Evolutionary conservation across 2,888 invertebrate genomes (phyloP), one percentile per base, ranked within the genome.

Genomic region (Ashinkailepas kermadecensis): DNA sequence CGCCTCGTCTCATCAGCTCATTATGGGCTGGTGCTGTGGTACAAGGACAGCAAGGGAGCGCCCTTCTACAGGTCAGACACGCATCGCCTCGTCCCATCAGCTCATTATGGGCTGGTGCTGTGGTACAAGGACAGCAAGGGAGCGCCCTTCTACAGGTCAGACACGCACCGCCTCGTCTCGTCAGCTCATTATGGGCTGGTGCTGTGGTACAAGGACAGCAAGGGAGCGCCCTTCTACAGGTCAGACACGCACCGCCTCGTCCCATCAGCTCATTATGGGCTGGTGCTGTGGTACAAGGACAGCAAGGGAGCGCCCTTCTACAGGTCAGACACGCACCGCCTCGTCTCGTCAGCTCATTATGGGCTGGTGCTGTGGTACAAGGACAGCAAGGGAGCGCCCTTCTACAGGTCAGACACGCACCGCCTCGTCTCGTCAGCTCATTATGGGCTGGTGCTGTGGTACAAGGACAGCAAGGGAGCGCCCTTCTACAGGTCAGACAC

Each of bases 221-320:
- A 85, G 21, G 86, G 86, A 10, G 86, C 86, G 18, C 86, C 86
- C 15, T 85, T 86, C 70, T 86, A 86, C 84, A 86, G 86, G 85
- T 85, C 80, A 81, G 83, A 39, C 39, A 4, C 39, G 39, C 39
- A 39, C 39, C 39, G 39, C 39, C 39, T 39, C 39, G 39, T 39
- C 39, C 4, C 39, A 39, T 39, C 39, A 39, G 39, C 39, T 39
- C 39, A 39, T 39, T 39, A 39, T 39, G 39, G 39, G 64, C 84
- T 86, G 23, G 86, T 86, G 74, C 84, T 86, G 18, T 86, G 86
- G 86, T 86, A 86, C 84, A 86, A 86, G 83, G 86, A 86, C 64
- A 86, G 86, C 18, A 85, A 85, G 21, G 86, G 86, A 10, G 86
- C 86, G 18, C 86, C 86, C 15, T 85, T 86, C 70, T 86, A 86